A percentile compares a stretch with the other conserved stretches of the same genome.
Conservation (phyloP, 2,888 invertebrate genomes). For the Arenicola marina region DNA sequence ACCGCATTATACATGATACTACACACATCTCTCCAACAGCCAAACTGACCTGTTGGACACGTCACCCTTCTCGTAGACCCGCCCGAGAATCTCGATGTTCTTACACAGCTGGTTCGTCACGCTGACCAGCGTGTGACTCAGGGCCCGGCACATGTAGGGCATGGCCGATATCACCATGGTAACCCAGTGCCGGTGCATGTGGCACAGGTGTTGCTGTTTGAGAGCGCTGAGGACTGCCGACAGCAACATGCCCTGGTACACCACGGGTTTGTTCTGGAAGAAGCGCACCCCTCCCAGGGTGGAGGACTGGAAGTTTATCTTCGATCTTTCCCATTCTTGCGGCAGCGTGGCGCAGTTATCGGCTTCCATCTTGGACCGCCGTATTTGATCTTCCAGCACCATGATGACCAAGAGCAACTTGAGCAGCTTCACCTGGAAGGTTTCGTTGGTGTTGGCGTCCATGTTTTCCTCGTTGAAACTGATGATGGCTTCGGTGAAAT, state of each 20-base stretch:
- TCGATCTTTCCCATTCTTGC: slow-evolving; percentile 63
- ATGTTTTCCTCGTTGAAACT: slow-evolving; percentile 69
- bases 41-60: slow-evolving; percentile 12
- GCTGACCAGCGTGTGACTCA: slow-evolving; percentile 77
- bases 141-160: slow-evolving; percentile 76
- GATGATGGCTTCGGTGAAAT: slow-evolving; percentile 77
- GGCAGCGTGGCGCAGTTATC: slow-evolving; percentile 20
- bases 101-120: slow-evolving; percentile 79
- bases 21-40: no score
- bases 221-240: slow-evolving; percentile 78
- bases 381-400: slow-evolving; percentile 76
- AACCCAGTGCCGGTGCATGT: slow-evolving; percentile 74
- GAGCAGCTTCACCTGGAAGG: slow-evolving; percentile 56
- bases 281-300: slow-evolving; percentile 17
- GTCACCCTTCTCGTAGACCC: slow-evolving; percentile 39
- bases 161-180: slow-evolving; percentile 78
- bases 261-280: slow-evolving; percentile 61
- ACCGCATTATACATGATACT: no score
- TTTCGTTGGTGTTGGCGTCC: slow-evolving; percentile 49
- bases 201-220: slow-evolving; percentile 72
- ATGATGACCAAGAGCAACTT: slow-evolving; percentile 74
- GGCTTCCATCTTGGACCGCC: slow-evolving; percentile 33
- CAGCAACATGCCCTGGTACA: slow-evolving; percentile 81
- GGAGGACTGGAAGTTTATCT: slow-evolving; percentile 45
- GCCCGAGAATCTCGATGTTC: slow-evolving; percentile 73